A percentile compares a stretch with the other conserved stretches of the same genome.
These are phyloP conservation scores for Dipodomys merriami DNA, from an alignment of 2,113 vertebrate genomes.

Conservation along the genomic window DNA sequence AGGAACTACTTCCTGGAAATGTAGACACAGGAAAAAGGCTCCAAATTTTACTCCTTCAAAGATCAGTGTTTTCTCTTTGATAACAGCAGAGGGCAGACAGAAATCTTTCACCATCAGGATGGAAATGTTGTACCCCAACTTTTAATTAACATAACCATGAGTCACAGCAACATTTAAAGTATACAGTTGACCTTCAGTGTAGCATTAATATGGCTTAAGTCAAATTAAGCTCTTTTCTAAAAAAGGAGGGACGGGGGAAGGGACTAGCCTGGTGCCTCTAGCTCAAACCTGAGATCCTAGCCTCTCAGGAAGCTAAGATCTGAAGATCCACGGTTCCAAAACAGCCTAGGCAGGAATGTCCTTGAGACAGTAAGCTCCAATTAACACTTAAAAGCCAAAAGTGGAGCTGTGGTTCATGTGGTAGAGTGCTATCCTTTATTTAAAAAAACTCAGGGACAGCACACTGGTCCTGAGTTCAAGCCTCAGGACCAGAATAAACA, in stretches of 20 bases:
- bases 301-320: too few relatives aligned
- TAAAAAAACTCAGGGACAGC: not conserved
- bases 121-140: not conserved
- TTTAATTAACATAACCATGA: conserved; percentile 3
- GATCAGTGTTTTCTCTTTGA: not conserved
- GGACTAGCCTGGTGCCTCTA: too few relatives aligned
- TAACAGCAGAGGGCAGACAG: not conserved
- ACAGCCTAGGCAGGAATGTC: too few relatives aligned
- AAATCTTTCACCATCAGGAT: conserved; percentile 13
- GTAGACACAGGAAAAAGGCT: not conserved
- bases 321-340: too few relatives aligned
- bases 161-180: not conserved
- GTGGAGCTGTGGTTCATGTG: too few relatives aligned
- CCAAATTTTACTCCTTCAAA: too few relatives aligned
- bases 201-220: not conserved
- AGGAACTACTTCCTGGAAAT: not conserved
- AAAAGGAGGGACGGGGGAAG: too few relatives aligned
- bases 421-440: not conserved
- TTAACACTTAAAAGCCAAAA: too few relatives aligned
- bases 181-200: conserved; percentile 3
- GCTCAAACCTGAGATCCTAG: too few relatives aligned
- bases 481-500: conserved; percentile 5
- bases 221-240: too few relatives aligned
- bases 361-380: too few relatives aligned
- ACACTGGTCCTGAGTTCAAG: not conserved